phyloP scores from a whole-genome alignment of 2,797 vertebrate species.

The Miichthys miiuy region DNA sequence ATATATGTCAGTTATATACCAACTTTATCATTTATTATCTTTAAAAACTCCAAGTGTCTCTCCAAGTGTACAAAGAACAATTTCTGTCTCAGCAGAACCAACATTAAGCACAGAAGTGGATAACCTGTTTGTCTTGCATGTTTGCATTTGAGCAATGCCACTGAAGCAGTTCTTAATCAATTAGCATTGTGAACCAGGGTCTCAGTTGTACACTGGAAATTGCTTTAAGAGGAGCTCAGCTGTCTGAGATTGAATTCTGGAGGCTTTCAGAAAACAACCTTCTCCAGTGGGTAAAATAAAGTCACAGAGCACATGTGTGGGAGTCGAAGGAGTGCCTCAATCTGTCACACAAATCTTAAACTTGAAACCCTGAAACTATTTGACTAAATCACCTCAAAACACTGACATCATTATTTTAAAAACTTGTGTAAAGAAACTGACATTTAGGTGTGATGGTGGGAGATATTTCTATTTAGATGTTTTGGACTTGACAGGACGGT shows the following conservation, averaged over 20 bases:
- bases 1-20: not conserved
- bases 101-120: not conserved
- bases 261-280: slow-evolving; percentile 31
- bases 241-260: slow-evolving; percentile 39
- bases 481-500: slow-evolving; percentile 11
- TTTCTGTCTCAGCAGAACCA: not conserved
- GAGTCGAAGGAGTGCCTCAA: slow-evolving; percentile 37
- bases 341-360: slow-evolving; percentile 18
- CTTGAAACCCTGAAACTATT: not conserved
- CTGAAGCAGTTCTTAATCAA: not conserved
- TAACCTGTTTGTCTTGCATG: not conserved
- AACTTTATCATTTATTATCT: not conserved
- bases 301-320: slow-evolving; percentile 44
- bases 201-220: slow-evolving; percentile 34
- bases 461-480: slow-evolving; percentile 32
- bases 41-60: not conserved
- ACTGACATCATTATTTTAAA: not conserved
- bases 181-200: slow-evolving; percentile 16
- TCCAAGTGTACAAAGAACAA: not conserved
- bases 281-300: slow-evolving; percentile 20
- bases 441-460: not conserved
- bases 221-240: slow-evolving; percentile 45
- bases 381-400: not conserved
- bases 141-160: not conserved
- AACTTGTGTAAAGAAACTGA: not conserved